phyloP scores from a whole-genome alignment of 2,888 invertebrate genomes.

The Athetis lepigone region DNA sequence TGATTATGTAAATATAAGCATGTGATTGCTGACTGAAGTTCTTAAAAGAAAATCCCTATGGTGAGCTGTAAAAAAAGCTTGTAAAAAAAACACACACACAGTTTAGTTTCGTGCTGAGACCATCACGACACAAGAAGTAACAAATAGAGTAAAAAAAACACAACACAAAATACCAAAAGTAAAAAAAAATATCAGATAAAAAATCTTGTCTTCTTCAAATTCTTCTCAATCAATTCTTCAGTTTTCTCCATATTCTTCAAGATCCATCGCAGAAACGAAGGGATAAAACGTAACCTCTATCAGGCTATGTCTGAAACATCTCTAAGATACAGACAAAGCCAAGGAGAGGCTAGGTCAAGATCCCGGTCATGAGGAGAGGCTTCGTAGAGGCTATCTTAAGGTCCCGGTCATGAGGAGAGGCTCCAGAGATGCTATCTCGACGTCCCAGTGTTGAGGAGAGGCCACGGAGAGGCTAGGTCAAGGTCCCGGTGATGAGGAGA shows the following conservation, averaged over 20 bases:
- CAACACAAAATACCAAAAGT: not conserved
- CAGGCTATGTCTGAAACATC: constrained; percentile 90
- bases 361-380: constrained; percentile 65
- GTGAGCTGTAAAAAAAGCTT: too few species aligned
- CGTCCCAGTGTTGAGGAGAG: not conserved
- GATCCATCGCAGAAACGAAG: constrained; percentile 64
- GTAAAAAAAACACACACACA: too few species aligned
- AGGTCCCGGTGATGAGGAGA: too few species aligned
- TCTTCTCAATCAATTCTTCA: too few species aligned
- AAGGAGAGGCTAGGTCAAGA: constrained; percentile 91
- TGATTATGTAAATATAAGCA: too few species aligned
- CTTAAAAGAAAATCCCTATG: too few species aligned
- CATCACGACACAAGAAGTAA: too few species aligned
- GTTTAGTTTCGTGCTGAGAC: too few species aligned
- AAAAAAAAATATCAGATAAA: not conserved
- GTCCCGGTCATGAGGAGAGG: not conserved
- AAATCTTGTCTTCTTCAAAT: constrained; percentile 18
- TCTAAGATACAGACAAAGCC: constrained; percentile 89
- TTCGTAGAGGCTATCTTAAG: too few species aligned
- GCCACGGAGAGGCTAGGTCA: too few species aligned
- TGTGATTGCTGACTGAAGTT: too few species aligned
- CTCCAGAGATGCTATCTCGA: not conserved
- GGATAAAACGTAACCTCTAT: constrained; percentile 90
- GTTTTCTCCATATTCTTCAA: constrained; percentile 38
- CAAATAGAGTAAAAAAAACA: too few species aligned